These are phyloP conservation scores for Thalassarche chlororhynchos DNA, from an alignment of 2,113 vertebrate species.

Conservation along the genomic window DNA sequence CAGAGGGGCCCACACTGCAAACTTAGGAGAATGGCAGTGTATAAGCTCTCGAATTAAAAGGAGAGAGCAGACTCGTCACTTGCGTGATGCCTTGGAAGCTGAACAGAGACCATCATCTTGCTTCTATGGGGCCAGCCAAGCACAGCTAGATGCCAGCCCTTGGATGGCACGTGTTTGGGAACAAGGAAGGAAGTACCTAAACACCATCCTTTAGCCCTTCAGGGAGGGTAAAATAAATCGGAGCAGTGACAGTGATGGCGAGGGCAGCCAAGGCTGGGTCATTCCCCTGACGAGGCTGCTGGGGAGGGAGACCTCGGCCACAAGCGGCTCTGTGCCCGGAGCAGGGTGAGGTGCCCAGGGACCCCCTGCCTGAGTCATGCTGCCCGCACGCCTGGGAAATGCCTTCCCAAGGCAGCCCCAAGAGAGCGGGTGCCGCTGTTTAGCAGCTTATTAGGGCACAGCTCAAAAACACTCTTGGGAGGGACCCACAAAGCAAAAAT, in stretches of 20 bases:
- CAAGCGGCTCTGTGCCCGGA: fast-evolving
- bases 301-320: neutral
- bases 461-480: neutral
- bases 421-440: neutral
- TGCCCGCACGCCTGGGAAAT: neutral
- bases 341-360: neutral
- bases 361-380: neutral
- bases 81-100: neutral
- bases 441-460: neutral
- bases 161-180: fast-evolving
- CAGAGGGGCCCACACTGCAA: neutral
- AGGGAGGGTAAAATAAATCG: neutral
- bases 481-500: neutral
- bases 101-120: neutral
- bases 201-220: neutral
- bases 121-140: neutral
- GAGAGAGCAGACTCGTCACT: neutral
- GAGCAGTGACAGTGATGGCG: neutral
- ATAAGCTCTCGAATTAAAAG: neutral
- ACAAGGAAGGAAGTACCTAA: neutral
- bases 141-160: neutral
- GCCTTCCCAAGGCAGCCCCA: neutral
- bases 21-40: neutral
- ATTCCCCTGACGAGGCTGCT: neutral
- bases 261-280: neutral